Conservation (phyloP, 2,888 invertebrate species). For the Eurytoma californica region DNA sequence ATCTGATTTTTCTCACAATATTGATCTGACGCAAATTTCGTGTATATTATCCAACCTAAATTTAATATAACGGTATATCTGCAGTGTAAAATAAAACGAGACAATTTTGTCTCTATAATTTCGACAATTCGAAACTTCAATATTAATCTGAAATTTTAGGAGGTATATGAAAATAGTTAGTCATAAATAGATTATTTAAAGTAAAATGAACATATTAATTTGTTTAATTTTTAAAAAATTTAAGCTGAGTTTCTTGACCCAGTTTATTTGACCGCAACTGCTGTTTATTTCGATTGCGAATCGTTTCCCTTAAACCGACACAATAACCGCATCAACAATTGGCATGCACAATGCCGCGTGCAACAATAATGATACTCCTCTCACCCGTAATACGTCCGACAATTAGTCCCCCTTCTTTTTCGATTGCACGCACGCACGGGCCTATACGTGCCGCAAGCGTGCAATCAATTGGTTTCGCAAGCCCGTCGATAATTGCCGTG, state of each 20-base stretch:
- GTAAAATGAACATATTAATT: not conserved
- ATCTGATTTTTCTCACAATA: no score
- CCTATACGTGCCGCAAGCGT: not conserved
- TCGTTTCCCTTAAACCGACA: not conserved
- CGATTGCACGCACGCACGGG: not conserved
- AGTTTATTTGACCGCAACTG: slow-evolving; percentile 2
- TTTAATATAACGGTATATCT: not conserved
- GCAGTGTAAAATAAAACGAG: not conserved
- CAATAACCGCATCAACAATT: not conserved
- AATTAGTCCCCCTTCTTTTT: not conserved
- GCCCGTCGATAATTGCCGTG: slow-evolving; percentile 20
- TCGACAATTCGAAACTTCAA: no score
- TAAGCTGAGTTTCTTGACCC: not conserved
- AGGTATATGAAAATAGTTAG: no score
- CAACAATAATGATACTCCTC: not conserved
- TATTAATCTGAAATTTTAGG: no score
- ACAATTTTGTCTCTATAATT: not conserved
- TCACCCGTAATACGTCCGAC: not conserved
- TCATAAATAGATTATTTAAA: no score
- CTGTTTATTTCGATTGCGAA: not conserved
- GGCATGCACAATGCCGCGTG: not conserved
- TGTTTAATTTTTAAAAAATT: not conserved
- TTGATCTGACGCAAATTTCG: no score
- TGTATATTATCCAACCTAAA: no score
- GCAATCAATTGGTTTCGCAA: slow-evolving; percentile 17